A percentile compares a stretch with the other conserved stretches of the same genome.
phyloP scores from a whole-genome alignment of 1,140 invertebrate genomes.

The Augochlora pura region DNA sequence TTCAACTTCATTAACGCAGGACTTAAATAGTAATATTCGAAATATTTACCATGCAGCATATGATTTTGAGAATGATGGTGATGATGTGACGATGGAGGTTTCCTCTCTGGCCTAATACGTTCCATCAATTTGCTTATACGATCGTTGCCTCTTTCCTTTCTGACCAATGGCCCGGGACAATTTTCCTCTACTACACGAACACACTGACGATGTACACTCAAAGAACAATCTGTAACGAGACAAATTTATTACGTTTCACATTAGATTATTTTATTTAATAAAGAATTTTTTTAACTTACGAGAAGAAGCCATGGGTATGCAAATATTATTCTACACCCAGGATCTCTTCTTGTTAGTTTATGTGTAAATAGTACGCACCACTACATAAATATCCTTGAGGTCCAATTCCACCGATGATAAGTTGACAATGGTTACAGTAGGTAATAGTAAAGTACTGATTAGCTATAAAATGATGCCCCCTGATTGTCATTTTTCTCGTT shows the following conservation, averaged over 20 bases:
- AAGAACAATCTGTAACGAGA: conserved; percentile 89
- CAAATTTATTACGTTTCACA: conserved; percentile 11
- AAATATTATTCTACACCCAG: too few relatives aligned
- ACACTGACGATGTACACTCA: conserved; percentile 93
- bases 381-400: conserved; percentile 96
- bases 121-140: conserved; percentile 89
- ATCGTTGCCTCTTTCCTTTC: conserved; percentile 85
- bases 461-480: conserved; percentile 94
- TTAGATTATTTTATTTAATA: not conserved
- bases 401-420: conserved; percentile 95
- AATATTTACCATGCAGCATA: conserved; percentile 72
- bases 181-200: conserved; percentile 90
- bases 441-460: conserved; percentile 94
- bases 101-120: conserved; percentile 84
- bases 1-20: not conserved
- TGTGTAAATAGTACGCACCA: conserved; percentile 81
- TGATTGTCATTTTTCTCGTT: conserved; percentile 88
- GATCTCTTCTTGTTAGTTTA: not conserved
- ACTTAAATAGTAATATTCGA: not conserved
- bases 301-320: too few relatives aligned
- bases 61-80: conserved; percentile 73
- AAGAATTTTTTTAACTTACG: not conserved
- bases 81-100: conserved; percentile 76
- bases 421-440: conserved; percentile 95
- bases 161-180: conserved; percentile 89